Conservation (phyloP, 2,113 vertebrate species). For the Chaetura pelagica region DNA sequence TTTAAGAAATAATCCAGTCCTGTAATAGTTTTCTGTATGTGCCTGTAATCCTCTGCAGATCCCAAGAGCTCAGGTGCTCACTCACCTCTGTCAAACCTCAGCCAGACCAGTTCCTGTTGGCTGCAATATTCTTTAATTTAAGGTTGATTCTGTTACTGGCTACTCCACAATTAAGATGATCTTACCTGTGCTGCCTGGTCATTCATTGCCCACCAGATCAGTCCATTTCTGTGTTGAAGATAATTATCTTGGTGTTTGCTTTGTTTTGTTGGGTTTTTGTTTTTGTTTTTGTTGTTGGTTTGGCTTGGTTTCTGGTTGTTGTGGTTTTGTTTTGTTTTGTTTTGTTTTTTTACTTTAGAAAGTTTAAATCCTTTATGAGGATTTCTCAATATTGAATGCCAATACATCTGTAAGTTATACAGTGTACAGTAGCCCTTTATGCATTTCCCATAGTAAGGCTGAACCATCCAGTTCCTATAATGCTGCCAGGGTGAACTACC, state of each 20-base stretch:
- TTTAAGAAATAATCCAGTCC: constrained; percentile 39
- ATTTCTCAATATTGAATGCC: background rate
- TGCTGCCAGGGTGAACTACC: background rate
- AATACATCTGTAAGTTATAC: background rate
- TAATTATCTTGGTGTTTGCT: too few species aligned
- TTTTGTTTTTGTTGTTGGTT: too few species aligned
- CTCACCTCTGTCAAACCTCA: background rate
- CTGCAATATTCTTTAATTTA: background rate
- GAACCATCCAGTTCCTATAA: background rate
- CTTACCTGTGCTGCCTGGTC: background rate
- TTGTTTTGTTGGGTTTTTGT: background rate
- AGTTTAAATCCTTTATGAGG: background rate
- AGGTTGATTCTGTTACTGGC: background rate
- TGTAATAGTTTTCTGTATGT: constrained; percentile 9
- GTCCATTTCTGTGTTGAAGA: background rate
- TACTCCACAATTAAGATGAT: background rate
- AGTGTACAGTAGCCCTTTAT: background rate
- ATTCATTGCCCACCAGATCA: background rate
- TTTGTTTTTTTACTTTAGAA: background rate
- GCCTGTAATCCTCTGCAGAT: constrained; percentile 2
- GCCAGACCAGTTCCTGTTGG: background rate
- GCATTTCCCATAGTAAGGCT: background rate
- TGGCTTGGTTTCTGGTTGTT: background rate
- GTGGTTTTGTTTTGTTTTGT: too few species aligned
- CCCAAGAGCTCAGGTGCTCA: background rate